Percentiles rank a stretch among this genome's conserved stretches.
These are phyloP conservation scores for Galemys pyrenaicus DNA, from an alignment of 2,113 vertebrate genomes.

Conservation along the genomic window DNA sequence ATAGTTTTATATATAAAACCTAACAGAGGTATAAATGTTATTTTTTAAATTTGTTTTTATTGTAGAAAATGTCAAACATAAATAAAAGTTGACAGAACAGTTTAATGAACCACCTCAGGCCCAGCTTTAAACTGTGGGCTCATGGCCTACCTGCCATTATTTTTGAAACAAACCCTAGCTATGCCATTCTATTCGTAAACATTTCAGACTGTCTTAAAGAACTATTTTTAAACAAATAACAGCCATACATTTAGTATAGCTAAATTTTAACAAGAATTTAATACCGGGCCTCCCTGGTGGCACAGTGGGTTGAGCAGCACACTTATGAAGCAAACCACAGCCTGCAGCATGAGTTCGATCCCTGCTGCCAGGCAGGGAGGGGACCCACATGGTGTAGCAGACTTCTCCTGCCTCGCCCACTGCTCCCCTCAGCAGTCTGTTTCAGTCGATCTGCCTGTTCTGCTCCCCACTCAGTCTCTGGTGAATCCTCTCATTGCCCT, in stretches of 20 bases:
- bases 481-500: no score
- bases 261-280: conserved; percentile 14
- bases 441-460: no score
- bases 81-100: background rate
- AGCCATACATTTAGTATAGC: background rate
- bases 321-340: no score
- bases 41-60: background rate
- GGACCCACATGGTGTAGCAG: no score
- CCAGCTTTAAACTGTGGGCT: background rate
- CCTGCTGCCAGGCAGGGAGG: no score
- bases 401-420: no score
- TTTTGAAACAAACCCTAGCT: background rate
- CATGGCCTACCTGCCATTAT: background rate
- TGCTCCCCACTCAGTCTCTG: no score
- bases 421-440: no score
- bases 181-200: background rate
- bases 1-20: conserved; percentile 32
- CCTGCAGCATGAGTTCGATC: no score
- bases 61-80: conserved; percentile 34
- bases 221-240: background rate
- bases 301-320: no score
- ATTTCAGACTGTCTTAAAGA: conserved; percentile 37
- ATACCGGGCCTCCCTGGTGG: no score
- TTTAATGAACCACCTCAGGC: background rate
- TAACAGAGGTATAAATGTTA: background rate